phyloP scores from a whole-genome alignment of 2,888 invertebrate species.

The Mantis religiosa region DNA sequence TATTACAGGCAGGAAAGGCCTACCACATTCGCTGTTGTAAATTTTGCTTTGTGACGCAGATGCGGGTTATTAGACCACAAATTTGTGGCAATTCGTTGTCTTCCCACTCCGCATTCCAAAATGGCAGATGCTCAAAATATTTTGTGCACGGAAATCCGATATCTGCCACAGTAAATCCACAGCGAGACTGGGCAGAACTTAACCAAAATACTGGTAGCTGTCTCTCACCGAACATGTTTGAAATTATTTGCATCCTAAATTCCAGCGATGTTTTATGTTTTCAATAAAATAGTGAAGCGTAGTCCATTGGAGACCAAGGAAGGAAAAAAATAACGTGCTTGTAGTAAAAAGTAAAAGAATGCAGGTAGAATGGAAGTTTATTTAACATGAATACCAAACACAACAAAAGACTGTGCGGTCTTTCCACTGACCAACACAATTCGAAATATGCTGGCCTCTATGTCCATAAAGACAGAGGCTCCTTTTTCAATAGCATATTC shows the following conservation, averaged over 20 bases:
- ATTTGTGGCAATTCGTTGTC: background rate
- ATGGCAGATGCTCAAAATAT: background rate
- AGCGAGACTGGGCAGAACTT: background rate
- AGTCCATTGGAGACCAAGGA: too few species aligned
- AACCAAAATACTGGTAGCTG: background rate
- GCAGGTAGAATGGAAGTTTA: too few species aligned
- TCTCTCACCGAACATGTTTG: background rate
- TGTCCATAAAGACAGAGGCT: too few species aligned
- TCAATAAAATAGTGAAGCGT: too few species aligned
- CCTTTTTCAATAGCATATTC: too few species aligned
- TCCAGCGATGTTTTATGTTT: background rate
- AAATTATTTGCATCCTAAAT: background rate
- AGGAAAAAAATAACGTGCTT: too few species aligned
- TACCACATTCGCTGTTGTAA: background rate
- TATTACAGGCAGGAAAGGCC: background rate
- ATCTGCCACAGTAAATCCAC: background rate
- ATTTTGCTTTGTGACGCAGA: background rate
- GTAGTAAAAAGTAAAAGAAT: too few species aligned
- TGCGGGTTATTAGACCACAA: background rate
- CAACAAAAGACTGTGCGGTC: too few species aligned
- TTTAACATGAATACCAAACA: too few species aligned
- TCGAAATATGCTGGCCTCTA: too few species aligned
- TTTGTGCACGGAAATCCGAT: background rate
- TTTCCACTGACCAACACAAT: too few species aligned
- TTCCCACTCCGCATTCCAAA: background rate